Evolutionary conservation across 2,797 vertebrate genomes (phyloP), one percentile per base, ranked within the genome.

Genomic region (Capromys pilorides): DNA sequence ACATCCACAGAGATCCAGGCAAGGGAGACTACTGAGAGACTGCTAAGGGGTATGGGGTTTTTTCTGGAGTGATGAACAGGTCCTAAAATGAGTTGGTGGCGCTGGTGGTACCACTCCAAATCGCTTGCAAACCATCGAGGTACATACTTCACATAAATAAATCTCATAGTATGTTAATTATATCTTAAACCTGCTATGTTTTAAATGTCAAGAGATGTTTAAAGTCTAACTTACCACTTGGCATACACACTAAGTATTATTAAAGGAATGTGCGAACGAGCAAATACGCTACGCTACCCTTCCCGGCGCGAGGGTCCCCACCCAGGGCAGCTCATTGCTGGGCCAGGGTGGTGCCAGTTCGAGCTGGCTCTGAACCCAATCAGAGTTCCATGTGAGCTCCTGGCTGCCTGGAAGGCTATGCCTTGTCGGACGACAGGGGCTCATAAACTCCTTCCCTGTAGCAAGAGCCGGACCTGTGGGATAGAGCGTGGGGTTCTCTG

Each of bases 141-240:
- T 31, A 59, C 22, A 66, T 19, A 33, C 6, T 81, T 93, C 54
- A 61, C 3, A 28, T 67, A 67, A 89, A 57, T 54, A 57, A 94
- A 88, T 84, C 45, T 41, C 82, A 61, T 36, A 79, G 22, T 59
- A 54, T 7, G 82, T 89, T 80, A 82, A 59, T 86, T 82, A 51
- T 59, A 54, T 86, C 62, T 95, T 90, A 94, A 94, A 86, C 16
- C 18, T 83, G 49, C 67, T 90, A 83, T 80, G 96, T 90, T 78
- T 33, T 81, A 87, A 87, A 90, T 90, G 90, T 80, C 75, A 86
- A 87, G 81, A 45, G 54, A 31, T 41, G n/a, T 94, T 88, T 93
- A 81, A 94, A 80, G 81, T 41, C 51, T 86, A 88, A 92, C 79
- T 93, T 87, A 71, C 62, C 73, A 75, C 69, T 66, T 81, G 62